phyloP scores from a whole-genome alignment of 1,140 invertebrate species.

The Aradophagus sp. region DNA sequence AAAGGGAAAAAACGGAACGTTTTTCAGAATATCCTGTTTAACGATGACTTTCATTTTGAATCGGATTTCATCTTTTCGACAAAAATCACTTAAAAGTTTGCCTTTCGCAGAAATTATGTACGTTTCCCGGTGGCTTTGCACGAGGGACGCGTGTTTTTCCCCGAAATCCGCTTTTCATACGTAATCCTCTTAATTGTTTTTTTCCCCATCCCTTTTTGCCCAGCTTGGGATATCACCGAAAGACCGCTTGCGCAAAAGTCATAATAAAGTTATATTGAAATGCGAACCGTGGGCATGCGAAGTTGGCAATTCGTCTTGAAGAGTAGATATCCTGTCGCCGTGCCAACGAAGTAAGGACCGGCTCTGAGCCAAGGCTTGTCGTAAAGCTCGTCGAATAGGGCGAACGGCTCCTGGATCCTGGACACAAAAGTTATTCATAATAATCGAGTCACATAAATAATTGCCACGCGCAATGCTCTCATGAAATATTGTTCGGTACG shows the following conservation, averaged over 20 bases:
- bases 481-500: too few relatives aligned
- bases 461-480: too few relatives aligned
- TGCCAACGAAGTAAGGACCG: constrained; percentile 86
- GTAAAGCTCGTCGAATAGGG: constrained; percentile 87
- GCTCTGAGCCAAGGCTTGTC: constrained; percentile 90
- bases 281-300: constrained; percentile 77
- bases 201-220: too few relatives aligned
- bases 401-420: constrained; percentile 85
- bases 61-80: too few relatives aligned
- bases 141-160: neutral
- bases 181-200: constrained; percentile 22
- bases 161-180: constrained; percentile 1
- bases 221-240: too few relatives aligned
- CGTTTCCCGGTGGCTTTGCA: too few relatives aligned
- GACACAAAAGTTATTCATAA: constrained; percentile 12
- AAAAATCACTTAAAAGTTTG: too few relatives aligned
- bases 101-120: too few relatives aligned
- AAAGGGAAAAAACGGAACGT: too few relatives aligned
- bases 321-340: constrained; percentile 83
- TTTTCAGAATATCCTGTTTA: too few relatives aligned
- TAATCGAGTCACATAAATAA: neutral
- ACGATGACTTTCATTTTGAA: too few relatives aligned
- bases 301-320: constrained; percentile 82
- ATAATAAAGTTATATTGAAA: constrained; percentile 32
- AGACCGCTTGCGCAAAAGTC: too few relatives aligned